Conservation (phyloP, 2,888 invertebrate genomes). For the Pristionchus fissidentatus region DNA sequence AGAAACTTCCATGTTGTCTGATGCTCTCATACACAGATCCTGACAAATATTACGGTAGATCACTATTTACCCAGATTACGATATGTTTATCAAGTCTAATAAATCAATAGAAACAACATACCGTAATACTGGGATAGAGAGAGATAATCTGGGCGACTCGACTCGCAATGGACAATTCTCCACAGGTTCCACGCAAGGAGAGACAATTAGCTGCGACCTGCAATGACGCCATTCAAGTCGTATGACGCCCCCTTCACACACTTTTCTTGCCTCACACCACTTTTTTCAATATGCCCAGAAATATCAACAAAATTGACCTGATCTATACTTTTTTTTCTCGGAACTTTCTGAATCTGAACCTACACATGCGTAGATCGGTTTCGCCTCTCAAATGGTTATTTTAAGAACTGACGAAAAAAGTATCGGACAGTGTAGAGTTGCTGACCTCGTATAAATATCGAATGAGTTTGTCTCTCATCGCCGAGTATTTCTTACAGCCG, state of each 20-base stretch:
- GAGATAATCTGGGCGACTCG: conserved; percentile 2
- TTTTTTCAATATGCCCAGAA: no score
- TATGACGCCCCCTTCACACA: no score
- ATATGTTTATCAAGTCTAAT: neutral
- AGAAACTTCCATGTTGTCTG: conserved; percentile 43
- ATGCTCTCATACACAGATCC: conserved; percentile 43
- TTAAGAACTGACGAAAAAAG: no score
- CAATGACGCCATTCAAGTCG: no score
- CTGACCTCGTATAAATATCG: conserved; percentile 41
- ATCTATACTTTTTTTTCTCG: no score
- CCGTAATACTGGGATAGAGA: conserved; percentile 30
- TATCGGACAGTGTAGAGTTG: no score
- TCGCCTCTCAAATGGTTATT: neutral
- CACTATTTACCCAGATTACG: no score
- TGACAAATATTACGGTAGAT: no score
- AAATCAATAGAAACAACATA: neutral
- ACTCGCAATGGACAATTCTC: conserved; percentile 22
- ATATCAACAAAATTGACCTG: neutral
- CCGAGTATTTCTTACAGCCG: conserved; percentile 6
- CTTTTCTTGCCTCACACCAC: no score
- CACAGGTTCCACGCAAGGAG: neutral
- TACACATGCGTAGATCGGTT: neutral
- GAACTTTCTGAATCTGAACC: no score
- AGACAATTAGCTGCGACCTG: no score
- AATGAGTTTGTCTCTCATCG: conserved; percentile 4